Evolutionary conservation across 2,797 vertebrate genomes (phyloP).

Genomic region (Gadopsis bispinosus): DNA sequence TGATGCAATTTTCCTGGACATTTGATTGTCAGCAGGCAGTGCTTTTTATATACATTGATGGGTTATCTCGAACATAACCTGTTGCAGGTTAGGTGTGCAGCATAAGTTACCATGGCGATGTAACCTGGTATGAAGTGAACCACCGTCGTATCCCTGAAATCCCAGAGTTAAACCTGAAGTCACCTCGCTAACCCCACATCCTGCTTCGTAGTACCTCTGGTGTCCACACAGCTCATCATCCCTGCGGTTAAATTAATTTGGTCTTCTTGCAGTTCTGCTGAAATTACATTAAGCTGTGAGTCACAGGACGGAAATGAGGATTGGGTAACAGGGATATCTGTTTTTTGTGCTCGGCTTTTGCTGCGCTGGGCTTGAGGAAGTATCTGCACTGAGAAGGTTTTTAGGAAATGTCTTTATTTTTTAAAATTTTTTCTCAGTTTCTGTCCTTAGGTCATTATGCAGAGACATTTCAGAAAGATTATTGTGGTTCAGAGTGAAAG

Average conservation of each 20-base stretch:
- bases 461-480: background rate
- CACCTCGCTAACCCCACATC: too few species aligned
- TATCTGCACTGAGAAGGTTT: background rate
- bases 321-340: fast-evolving
- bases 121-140: too few species aligned
- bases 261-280: background rate
- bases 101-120: too few species aligned
- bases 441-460: background rate
- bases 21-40: too few species aligned
- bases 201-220: too few species aligned
- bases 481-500: background rate
- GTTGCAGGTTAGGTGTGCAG: too few species aligned
- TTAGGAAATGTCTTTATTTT: background rate
- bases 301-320: background rate
- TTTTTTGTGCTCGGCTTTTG: background rate
- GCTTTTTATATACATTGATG: too few species aligned
- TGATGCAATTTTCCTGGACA: too few species aligned
- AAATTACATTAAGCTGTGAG: background rate
- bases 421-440: background rate
- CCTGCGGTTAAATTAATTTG: background rate
- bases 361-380: conserved; percentile 28
- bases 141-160: too few species aligned
- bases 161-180: too few species aligned
- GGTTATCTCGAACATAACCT: too few species aligned
- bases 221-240: background rate